Evolutionary conservation across 2,888 invertebrate genomes (phyloP), one percentile per base, ranked within the genome.

Genomic region (Agriopis aurantiaria): DNA sequence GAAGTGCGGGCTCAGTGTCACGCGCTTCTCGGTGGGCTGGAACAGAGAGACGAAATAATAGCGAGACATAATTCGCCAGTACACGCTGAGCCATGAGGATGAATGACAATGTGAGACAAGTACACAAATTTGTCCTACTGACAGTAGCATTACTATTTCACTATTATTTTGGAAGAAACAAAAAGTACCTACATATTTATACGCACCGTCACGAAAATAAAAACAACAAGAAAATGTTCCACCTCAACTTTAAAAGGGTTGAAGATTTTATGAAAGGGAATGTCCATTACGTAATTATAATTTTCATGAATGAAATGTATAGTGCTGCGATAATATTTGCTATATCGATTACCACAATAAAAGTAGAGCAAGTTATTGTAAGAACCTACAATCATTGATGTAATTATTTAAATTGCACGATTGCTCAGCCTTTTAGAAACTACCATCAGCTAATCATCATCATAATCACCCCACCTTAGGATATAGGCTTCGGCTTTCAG

Each of bases 261-360:
- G 23, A 62, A 53, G 65, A 73, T 70, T n/a, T n/a, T 12, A n/a
- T 62, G 52, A 53, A 62, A 53, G 43, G 52, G 45, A 62, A 70
- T 75, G 59, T 72, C 70, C 74, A 74, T 75, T 63, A 70, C 65
- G 68, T 58, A 66, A 57, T 65, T 69, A 63, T 60, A 73, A 68
- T 58, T 67, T 73, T 72, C 71, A 75, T 73, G 69, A 73, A 74
- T 74, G 74, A 74, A 77, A 74, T 72, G 73, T 66, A 68, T 75
- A 52, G 68, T 48, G 53, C 63, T 67, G 71, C 64, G 69, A 68
- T 69, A 73, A 68, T 63, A 69, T 72, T 72, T 76, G 71, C 69
- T 68, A 59, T 68, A 72, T 70, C 68, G 65, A 71, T 71, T 68
- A 57, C 68, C 53, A 46, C 40, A 53, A 60, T 57, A 65, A 51